Evolutionary conservation across 1,140 invertebrate species (phyloP).

Genomic region (Ctenoplectra terminalis): DNA sequence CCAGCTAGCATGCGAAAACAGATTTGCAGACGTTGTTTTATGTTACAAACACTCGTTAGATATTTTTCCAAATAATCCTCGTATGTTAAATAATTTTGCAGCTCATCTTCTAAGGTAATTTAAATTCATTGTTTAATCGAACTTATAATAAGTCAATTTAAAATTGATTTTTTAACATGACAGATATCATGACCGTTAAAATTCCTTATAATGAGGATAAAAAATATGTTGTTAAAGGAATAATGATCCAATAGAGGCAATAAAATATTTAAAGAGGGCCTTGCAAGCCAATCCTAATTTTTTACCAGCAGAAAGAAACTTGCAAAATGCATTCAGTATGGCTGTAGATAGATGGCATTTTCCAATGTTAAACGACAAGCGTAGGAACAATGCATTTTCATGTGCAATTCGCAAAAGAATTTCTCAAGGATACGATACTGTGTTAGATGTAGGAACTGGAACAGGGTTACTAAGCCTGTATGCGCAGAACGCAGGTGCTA

Average conservation of each 20-base stretch:
- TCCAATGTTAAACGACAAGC: constrained; percentile 90
- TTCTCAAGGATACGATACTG: constrained; percentile 82
- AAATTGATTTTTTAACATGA: constrained; percentile 35
- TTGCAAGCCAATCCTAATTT: constrained; percentile 68
- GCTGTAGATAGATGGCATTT: constrained; percentile 91
- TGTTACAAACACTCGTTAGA: constrained; percentile 73
- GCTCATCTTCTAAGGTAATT: constrained; percentile 74
- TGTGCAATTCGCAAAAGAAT: constrained; percentile 85
- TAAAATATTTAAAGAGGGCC: constrained; percentile 70
- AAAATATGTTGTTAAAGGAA: constrained; percentile 66
- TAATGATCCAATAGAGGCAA: constrained; percentile 70
- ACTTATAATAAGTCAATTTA: constrained; percentile 28
- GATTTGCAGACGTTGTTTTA: constrained; percentile 64
- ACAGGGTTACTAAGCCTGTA: constrained; percentile 88
- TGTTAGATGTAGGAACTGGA: constrained; percentile 90
- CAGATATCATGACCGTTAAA: constrained; percentile 52
- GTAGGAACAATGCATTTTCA: constrained; percentile 86
- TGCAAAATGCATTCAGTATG: constrained; percentile 77
- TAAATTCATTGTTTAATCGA: constrained; percentile 1
- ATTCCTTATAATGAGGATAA: constrained; percentile 52
- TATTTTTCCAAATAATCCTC: constrained; percentile 72
- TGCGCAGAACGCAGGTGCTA: constrained; percentile 84
- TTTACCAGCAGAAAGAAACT: constrained; percentile 74
- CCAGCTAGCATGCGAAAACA: constrained; percentile 65
- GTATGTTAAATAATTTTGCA: constrained; percentile 76